A percentile compares a stretch with the other conserved stretches of the same genome.
These are phyloP conservation scores for Botia almorhae DNA, from an alignment of 2,797 vertebrate genomes.

Conservation along the genomic window DNA sequence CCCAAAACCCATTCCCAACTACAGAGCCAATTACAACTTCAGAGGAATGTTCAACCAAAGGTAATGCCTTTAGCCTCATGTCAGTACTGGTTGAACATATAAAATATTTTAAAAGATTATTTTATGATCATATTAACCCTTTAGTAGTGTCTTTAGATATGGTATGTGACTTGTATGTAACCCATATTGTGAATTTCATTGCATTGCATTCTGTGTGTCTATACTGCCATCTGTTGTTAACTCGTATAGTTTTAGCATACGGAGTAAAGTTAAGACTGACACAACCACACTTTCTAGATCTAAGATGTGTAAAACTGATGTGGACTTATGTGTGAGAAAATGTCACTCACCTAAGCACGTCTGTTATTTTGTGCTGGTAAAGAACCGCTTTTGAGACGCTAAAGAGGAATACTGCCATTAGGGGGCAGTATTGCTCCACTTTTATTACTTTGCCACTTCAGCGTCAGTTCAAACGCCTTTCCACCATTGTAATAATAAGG, in stretches of 20 bases:
- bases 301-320: too few species aligned
- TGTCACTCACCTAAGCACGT: too few species aligned
- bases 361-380: neutral
- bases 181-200: neutral
- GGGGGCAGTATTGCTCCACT: conserved; percentile 75
- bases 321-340: too few species aligned
- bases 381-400: neutral
- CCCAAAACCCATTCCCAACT: conserved; percentile 94
- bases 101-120: too few species aligned
- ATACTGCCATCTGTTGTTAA: neutral
- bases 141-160: too few species aligned
- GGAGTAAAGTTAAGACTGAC: neutral
- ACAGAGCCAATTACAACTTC: conserved; percentile 98
- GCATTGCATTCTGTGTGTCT: neutral
- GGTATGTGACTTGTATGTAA: too few species aligned
- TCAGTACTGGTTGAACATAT: neutral
- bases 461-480: neutral
- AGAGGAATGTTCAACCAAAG: conserved; percentile 99
- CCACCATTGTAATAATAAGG: neutral
- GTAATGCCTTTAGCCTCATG: conserved; percentile 68
- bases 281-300: neutral
- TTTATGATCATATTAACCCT: too few species aligned
- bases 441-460: neutral
- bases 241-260: neutral
- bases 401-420: conserved; percentile 54